Evolutionary conservation across 2,797 vertebrate genomes (phyloP), one percentile per base, ranked within the genome.

Genomic region (Sitta carolinensis): DNA sequence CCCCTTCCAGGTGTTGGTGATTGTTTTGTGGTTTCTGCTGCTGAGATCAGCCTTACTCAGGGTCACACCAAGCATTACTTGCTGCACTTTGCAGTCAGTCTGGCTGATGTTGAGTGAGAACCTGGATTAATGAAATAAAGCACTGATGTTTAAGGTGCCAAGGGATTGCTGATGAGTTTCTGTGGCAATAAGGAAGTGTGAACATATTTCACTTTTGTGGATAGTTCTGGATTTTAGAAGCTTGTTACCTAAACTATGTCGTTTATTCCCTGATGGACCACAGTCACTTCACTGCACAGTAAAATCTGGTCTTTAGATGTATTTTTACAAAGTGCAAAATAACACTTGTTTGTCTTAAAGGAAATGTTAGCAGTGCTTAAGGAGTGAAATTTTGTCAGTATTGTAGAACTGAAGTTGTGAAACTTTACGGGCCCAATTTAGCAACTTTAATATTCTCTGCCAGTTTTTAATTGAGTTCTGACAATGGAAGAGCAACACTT

Each of bases 1-100:
- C 9, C 45, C 52, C 55, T 82, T 45, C n/a, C 29, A 47, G 59
- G 30, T 87, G 66, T 48, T 72, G n/a, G 32, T 75, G 73, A 27
- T 62, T 72, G 12, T 47, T 57, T 51, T 77, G 29, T 72, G 27
- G 5, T 83, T 87, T 48, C 43, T 89, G 4, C 45, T 91, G 57
- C 67, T n/a, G 54, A 47, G 27, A 70, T 94, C 48, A 42, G 81
- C 63, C 64, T 83, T 87, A 32, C 9, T 40, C 32, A 61, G 23
- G 42, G 34, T 75, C 62, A n/a, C 0, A 1, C n/a, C 40, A 69
- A n/a, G 42, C 0, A 0, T 63, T 40, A 23, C 6, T 89, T 70
- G 27, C 70, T 84, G 45, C 27, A 7, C 16, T 59, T 77, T 68
- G 58, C 61, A 54, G 34, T 57, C 23, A 13, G 4, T 70, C 36